phyloP scores from a whole-genome alignment of 2,888 invertebrate genomes.

The Deladenus siricidicola region DNA sequence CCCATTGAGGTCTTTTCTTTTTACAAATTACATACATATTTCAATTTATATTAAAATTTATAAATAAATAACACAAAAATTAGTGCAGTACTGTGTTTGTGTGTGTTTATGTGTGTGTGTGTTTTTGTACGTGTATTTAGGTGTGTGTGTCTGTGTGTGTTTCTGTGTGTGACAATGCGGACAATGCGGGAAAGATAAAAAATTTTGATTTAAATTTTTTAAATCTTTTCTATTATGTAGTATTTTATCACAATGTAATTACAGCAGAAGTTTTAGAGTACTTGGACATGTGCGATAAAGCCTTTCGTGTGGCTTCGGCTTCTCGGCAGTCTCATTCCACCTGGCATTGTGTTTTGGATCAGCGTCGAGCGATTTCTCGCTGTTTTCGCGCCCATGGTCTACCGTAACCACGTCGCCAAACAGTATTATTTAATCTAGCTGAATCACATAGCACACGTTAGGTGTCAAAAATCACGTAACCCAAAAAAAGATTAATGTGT shows the following conservation, averaged over 20 bases:
- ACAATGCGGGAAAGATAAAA: too few species aligned
- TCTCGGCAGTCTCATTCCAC: slow-evolving; percentile 20
- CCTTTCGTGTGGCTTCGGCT: slow-evolving; percentile 24
- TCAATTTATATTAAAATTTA: background rate
- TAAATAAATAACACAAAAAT: background rate
- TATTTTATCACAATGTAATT: too few species aligned
- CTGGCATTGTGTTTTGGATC: slow-evolving; percentile 26
- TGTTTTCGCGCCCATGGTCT: slow-evolving; percentile 20
- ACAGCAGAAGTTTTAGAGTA: slow-evolving; percentile 22
- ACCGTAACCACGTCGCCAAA: slow-evolving; percentile 16
- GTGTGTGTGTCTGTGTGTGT: too few species aligned
- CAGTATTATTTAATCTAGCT: slow-evolving; percentile 11
- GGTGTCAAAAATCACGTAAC: too few species aligned
- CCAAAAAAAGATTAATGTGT: background rate
- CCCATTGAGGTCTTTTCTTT: slow-evolving; percentile 15
- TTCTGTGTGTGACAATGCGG: too few species aligned
- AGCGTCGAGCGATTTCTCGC: slow-evolving; percentile 24
- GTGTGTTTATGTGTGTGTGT: background rate
- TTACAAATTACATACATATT: background rate
- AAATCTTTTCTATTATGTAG: too few species aligned
- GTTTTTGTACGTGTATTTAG: too few species aligned
- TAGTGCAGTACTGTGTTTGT: background rate
- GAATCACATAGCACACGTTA: background rate
- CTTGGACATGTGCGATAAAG: slow-evolving; percentile 25
- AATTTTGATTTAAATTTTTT: too few species aligned